These are phyloP conservation scores for Nemurella pictetii DNA, from an alignment of 2,888 invertebrate genomes.

Conservation along the genomic window DNA sequence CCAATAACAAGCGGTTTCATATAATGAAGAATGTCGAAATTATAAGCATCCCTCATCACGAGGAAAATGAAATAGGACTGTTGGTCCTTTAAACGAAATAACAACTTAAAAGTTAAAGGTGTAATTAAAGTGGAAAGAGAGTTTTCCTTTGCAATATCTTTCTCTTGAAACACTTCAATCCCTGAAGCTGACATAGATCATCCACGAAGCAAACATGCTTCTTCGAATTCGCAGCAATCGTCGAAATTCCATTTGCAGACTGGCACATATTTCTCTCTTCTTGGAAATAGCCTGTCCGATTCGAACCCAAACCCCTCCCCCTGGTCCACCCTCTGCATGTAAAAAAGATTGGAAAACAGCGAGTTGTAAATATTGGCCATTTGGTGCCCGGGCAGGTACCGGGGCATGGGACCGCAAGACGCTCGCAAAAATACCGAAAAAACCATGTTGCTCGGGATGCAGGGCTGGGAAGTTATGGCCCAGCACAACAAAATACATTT, in stretches of 20 bases:
- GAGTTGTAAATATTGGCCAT: not conserved
- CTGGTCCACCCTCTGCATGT: not conserved
- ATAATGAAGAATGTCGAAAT: too few species aligned
- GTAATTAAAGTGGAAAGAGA: not conserved
- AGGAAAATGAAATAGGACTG: not conserved
- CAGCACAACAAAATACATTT: not conserved
- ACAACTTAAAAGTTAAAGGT: not conserved
- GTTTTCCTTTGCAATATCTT: not conserved
- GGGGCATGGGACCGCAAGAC: not conserved
- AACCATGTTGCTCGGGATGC: not conserved
- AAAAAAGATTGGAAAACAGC: not conserved
- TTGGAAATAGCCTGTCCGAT: constrained; percentile 8
- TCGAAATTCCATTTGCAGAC: not conserved
- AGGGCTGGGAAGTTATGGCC: constrained; percentile 4
- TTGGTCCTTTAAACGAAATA: not conserved
- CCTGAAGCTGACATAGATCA: not conserved
- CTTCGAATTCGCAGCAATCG: not conserved
- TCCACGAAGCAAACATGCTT: not conserved
- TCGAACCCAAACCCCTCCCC: constrained; percentile 3
- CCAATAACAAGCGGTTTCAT: too few species aligned
- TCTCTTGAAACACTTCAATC: not conserved
- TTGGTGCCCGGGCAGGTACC: not conserved
- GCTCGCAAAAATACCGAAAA: constrained; percentile 6
- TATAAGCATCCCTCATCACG: too few species aligned
- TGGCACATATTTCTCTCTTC: not conserved